Percentiles rank a stretch among this genome's conserved stretches.
phyloP scores from a whole-genome alignment of 2,888 invertebrate species.

The Cryptosula pallasiana region DNA sequence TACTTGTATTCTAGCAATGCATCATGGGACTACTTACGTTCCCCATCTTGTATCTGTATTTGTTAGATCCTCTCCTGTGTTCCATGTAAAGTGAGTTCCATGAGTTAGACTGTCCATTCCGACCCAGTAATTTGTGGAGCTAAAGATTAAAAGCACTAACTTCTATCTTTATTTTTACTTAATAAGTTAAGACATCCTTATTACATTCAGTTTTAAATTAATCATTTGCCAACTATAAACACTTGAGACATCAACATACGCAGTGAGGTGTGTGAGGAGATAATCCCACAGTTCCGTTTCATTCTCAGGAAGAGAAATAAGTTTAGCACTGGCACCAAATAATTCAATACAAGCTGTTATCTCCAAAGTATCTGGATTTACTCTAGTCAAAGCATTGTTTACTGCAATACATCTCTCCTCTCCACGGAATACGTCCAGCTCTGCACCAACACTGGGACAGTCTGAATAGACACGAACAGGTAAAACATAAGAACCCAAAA shows the following conservation, averaged over 20 bases:
- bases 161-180: too few species aligned
- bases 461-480: too few species aligned
- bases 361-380: neutral
- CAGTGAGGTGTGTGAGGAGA: neutral
- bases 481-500: too few species aligned
- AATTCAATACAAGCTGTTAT: neutral
- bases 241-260: too few species aligned
- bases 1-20: neutral
- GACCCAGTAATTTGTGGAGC: constrained; percentile 1
- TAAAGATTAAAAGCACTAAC: neutral
- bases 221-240: too few species aligned
- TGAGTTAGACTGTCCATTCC: neutral
- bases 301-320: neutral
- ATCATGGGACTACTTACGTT: neutral
- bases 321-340: neutral
- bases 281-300: neutral
- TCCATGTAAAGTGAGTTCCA: neutral
- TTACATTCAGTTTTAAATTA: too few species aligned
- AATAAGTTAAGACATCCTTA: too few species aligned
- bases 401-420: neutral
- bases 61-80: neutral
- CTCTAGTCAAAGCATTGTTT: neutral
- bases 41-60: too few species aligned
- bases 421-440: neutral
- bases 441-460: neutral